These are phyloP conservation scores for Drosophila colorata DNA, from an alignment of 2,888 invertebrate species.

Conservation along the genomic window DNA sequence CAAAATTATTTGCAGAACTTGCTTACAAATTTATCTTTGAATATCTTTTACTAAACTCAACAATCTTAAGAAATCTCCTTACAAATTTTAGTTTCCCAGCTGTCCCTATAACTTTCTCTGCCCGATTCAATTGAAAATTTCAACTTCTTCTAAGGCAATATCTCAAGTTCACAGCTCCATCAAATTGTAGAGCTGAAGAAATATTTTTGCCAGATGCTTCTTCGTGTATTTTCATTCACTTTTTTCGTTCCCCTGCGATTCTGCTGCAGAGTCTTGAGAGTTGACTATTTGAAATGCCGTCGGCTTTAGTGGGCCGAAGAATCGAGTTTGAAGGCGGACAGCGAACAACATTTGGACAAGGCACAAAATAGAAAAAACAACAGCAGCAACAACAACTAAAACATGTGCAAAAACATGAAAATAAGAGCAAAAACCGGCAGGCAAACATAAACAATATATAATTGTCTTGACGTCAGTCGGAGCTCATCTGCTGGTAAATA, in stretches of 20 bases:
- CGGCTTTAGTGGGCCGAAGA: conserved; percentile 23
- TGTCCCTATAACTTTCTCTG: no score
- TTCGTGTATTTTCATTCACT: no score
- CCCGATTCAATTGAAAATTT: not conserved
- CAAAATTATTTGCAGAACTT: no score
- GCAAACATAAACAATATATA: conserved; percentile 34
- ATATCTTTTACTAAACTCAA: not conserved
- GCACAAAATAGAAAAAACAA: not conserved
- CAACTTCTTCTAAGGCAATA: not conserved
- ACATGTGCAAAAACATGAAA: conserved; percentile 4
- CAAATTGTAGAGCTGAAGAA: not conserved
- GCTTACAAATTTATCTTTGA: not conserved
- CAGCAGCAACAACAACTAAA: conserved; percentile 8
- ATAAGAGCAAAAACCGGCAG: conserved; percentile 1
- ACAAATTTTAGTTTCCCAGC: no score
- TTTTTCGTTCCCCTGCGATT: not conserved
- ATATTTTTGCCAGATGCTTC: not conserved
- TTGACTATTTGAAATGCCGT: conserved; percentile 37
- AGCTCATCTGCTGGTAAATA: conserved; percentile 18
- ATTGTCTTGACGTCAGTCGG: conserved; percentile 34
- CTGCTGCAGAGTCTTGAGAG: conserved; percentile 1
- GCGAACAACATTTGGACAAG: conserved; percentile 6
- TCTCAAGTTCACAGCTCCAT: not conserved
- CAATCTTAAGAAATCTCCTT: not conserved
- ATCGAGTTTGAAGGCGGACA: conserved; percentile 14